phyloP scores from a whole-genome alignment of 35 echinoderm and acorn worm species.

The Patiria miniata region DNA sequence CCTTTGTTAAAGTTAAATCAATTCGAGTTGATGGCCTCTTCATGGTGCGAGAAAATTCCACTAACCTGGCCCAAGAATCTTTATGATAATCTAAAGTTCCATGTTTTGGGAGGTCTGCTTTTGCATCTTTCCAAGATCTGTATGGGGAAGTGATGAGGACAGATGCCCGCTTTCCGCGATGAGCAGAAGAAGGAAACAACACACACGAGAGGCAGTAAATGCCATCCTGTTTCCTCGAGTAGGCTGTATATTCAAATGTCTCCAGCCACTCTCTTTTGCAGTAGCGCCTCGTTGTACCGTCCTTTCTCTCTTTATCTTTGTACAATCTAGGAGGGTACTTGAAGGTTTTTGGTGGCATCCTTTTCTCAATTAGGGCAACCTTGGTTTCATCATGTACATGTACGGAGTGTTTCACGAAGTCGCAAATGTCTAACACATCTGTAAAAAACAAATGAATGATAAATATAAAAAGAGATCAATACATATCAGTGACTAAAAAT shows the following conservation, averaged over 20 bases:
- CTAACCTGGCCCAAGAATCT: conserved; percentile 24
- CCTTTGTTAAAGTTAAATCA: neutral
- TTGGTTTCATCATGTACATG: conserved; percentile 34
- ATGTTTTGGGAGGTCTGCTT: conserved; percentile 32
- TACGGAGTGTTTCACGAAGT: neutral
- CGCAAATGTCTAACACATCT: neutral
- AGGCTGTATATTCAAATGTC: neutral
- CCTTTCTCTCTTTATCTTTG: conserved; percentile 3
- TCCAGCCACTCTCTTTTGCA: conserved; percentile 47
- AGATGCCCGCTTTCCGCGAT: neutral
- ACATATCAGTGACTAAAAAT: no score
- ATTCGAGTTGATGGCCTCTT: conserved; percentile 31
- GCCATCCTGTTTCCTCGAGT: conserved; percentile 45
- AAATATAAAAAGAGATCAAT: no score
- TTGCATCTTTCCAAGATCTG: conserved; percentile 58
- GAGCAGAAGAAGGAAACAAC: conserved; percentile 21
- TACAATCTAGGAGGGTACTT: conserved; percentile 24
- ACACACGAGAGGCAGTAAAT: conserved; percentile 36
- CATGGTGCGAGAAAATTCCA: conserved; percentile 8
- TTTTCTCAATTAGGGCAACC: conserved; percentile 18
- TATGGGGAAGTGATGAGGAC: conserved; percentile 25
- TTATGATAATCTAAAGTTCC: conserved; percentile 41
- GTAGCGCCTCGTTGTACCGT: neutral
- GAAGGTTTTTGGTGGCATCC: conserved; percentile 19
- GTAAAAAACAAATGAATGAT: no score